Conservation (phyloP, 1,140 invertebrate genomes). For the Chlorops oryzae region DNA sequence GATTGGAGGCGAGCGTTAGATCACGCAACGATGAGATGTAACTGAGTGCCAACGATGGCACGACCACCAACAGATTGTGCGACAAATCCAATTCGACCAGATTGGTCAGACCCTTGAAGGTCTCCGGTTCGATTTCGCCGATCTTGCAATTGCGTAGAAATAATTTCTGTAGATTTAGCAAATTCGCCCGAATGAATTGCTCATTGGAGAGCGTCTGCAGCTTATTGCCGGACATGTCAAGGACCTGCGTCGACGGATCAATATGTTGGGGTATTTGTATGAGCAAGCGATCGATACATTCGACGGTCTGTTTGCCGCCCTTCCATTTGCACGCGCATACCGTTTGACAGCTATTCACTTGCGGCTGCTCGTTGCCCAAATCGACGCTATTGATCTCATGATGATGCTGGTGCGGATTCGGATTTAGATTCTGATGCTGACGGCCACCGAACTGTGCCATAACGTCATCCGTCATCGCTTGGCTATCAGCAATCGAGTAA, state of each 20-base stretch:
- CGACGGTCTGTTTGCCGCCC: constrained; percentile 82
- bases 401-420: too few relatives aligned
- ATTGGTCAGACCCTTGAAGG: constrained; percentile 78
- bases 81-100: constrained; percentile 82
- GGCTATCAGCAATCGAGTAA: constrained; percentile 37
- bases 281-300: constrained; percentile 74
- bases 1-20: constrained; percentile 71
- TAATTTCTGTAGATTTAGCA: constrained; percentile 80
- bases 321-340: constrained; percentile 89
- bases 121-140: constrained; percentile 74
- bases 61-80: constrained; percentile 67
- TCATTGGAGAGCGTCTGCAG: constrained; percentile 73
- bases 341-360: constrained; percentile 58
- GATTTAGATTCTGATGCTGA: too few relatives aligned
- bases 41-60: constrained; percentile 71
- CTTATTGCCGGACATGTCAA: constrained; percentile 82
- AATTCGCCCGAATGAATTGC: constrained; percentile 69
- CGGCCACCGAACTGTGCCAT: constrained; percentile 14
- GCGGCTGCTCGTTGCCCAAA: constrained; percentile 20
- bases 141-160: constrained; percentile 75
- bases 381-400: too few relatives aligned
- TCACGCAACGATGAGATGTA: constrained; percentile 75
- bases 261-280: constrained; percentile 75
- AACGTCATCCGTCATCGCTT: constrained; percentile 41
- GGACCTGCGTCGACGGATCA: constrained; percentile 80